These are phyloP conservation scores for Nannoperca obscura DNA, from an alignment of 2,797 vertebrate genomes.

Conservation along the genomic window DNA sequence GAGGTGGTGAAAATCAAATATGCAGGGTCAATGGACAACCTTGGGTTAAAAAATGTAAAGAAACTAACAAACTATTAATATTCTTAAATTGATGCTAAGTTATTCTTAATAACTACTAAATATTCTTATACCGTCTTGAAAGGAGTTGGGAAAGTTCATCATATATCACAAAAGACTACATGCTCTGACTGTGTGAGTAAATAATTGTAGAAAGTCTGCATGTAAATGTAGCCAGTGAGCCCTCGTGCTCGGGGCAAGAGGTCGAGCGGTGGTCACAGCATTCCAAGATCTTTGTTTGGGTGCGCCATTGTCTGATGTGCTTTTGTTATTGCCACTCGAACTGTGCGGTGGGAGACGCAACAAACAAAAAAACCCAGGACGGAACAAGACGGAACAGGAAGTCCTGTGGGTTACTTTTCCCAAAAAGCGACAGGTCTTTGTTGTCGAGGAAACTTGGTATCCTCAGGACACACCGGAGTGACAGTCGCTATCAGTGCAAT, in stretches of 20 bases:
- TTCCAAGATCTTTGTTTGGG: slow-evolving; percentile 58
- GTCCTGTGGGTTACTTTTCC: slow-evolving; percentile 35
- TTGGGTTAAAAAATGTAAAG: neutral
- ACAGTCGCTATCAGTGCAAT: slow-evolving; percentile 4
- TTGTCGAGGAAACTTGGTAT: slow-evolving; percentile 43
- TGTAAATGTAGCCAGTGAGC: neutral
- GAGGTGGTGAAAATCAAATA: neutral
- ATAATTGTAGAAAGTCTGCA: neutral
- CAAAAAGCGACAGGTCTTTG: slow-evolving; percentile 36
- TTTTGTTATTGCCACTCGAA: slow-evolving; percentile 44
- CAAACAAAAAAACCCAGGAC: slow-evolving; percentile 32
- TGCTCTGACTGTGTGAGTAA: neutral
- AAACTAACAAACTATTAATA: neutral
- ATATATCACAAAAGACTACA: neutral
- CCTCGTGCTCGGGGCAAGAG: neutral
- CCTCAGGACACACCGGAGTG: slow-evolving; percentile 10
- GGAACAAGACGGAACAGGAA: slow-evolving; percentile 42
- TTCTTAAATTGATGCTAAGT: too few relatives aligned
- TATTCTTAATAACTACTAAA: too few relatives aligned
- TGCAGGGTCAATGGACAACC: neutral
- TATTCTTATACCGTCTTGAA: neutral
- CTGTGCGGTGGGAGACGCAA: slow-evolving; percentile 34
- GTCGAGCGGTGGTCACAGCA: slow-evolving; percentile 44
- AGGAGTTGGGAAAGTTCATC: neutral
- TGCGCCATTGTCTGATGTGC: slow-evolving; percentile 50